These are phyloP conservation scores for Sisyra nigra DNA, from an alignment of 2,888 invertebrate species.

Conservation along the genomic window DNA sequence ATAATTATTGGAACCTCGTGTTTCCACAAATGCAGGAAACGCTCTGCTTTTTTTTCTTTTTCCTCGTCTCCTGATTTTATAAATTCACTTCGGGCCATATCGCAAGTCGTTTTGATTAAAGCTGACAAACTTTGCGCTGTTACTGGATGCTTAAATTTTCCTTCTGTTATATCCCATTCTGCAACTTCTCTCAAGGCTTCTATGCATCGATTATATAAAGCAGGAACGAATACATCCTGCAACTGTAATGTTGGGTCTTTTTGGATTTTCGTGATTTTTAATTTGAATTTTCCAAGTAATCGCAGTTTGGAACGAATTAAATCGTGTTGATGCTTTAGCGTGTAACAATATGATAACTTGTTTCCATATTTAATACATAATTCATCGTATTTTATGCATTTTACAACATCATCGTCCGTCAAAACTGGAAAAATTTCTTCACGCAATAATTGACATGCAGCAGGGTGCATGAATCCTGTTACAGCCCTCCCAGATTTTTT, in stretches of 20 bases:
- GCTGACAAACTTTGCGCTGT: not conserved
- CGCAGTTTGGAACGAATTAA: constrained; percentile 11
- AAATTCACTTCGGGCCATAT: not conserved
- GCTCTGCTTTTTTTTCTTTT: constrained; percentile 1
- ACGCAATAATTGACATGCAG: not conserved
- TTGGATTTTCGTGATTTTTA: constrained; percentile 7
- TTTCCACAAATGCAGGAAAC: too few species aligned
- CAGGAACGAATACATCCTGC: constrained; percentile 9
- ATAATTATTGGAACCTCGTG: constrained; percentile 4
- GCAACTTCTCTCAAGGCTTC: constrained; percentile 7
- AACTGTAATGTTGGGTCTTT: constrained; percentile 9
- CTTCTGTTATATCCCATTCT: not conserved
- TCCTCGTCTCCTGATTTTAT: constrained; percentile 1
- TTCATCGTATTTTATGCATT: not conserved
- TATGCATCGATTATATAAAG: constrained; percentile 9
- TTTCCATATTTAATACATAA: constrained; percentile 8
- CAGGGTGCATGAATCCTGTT: not conserved
- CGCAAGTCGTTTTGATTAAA: not conserved
- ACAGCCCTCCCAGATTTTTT: not conserved
- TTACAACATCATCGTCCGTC: constrained; percentile 5
- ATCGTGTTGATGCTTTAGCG: constrained; percentile 10
- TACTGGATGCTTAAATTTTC: not conserved
- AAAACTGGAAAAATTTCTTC: not conserved
- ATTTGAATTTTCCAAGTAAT: constrained; percentile 9
- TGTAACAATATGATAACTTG: constrained; percentile 10